A percentile compares a stretch with the other conserved stretches of the same genome.
Conservation (phyloP, 2,113 vertebrate genomes). For the Brachirus orientalis region DNA sequence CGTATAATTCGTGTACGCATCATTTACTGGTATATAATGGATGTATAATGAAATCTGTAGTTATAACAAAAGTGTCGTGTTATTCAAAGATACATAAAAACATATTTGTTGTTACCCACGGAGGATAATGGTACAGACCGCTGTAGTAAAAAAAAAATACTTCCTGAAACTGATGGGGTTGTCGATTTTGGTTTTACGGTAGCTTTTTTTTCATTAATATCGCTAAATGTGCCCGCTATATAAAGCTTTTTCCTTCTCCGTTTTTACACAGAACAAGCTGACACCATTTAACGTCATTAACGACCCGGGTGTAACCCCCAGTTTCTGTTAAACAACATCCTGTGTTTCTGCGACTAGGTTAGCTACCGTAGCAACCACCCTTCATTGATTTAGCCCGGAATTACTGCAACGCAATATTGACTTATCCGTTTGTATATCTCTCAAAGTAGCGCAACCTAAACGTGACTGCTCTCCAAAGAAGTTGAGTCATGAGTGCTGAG, state of each 20-base stretch:
- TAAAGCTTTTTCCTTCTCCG: not conserved
- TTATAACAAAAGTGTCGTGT: fast-evolving
- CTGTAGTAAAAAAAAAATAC: slow-evolving; percentile 52
- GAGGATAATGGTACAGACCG: slow-evolving; percentile 58
- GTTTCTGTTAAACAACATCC: slow-evolving; percentile 16
- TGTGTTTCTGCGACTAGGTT: slow-evolving; percentile 34
- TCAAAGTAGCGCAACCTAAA: slow-evolving; percentile 3
- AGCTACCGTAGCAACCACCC: slow-evolving; percentile 60
- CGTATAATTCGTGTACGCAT: fast-evolving
- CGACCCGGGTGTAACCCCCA: not conserved
- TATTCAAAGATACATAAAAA: not conserved
- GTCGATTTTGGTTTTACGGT: slow-evolving; percentile 61
- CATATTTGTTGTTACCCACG: not conserved
- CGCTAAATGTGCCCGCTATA: not conserved
- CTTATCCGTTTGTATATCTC: slow-evolving; percentile 14
- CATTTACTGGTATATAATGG: fast-evolving
- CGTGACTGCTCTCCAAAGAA: slow-evolving; percentile 42
- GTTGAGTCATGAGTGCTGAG: slow-evolving; percentile 81
- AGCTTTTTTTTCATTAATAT: slow-evolving; percentile 19
- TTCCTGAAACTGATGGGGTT: slow-evolving; percentile 70
- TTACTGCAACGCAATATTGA: not conserved
- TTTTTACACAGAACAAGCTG: not conserved
- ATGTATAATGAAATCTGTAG: fast-evolving
- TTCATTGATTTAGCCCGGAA: slow-evolving; percentile 3
- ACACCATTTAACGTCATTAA: slow-evolving; percentile 2